These are phyloP conservation scores for Pseudomyrmex dendroicus DNA, from an alignment of 1,140 invertebrate species.

Conservation along the genomic window DNA sequence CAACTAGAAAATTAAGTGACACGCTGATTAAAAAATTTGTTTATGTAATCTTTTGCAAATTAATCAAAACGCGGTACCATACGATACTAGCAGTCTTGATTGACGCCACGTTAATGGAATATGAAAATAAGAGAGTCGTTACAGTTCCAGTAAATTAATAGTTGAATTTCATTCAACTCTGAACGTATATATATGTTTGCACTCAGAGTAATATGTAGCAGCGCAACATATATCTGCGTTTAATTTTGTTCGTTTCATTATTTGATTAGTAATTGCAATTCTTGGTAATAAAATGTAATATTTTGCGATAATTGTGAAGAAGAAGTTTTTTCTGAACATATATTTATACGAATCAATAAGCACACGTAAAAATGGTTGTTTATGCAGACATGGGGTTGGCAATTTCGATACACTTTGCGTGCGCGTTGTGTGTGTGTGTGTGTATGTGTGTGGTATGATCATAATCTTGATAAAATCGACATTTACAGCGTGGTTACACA, in stretches of 20 bases:
- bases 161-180: slow-evolving; percentile 11
- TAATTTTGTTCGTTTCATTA: slow-evolving; percentile 4
- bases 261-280: slow-evolving; percentile 27
- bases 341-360: background rate
- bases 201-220: too few species aligned
- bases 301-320: slow-evolving; percentile 46
- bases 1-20: background rate
- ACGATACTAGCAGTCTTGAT: background rate
- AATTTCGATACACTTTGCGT: slow-evolving; percentile 10
- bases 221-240: background rate
- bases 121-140: background rate
- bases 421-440: too few species aligned
- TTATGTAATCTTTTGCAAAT: background rate
- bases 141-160: background rate
- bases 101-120: background rate
- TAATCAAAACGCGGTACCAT: background rate
- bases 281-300: background rate
- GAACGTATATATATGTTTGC: too few species aligned
- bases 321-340: background rate
- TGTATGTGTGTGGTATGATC: background rate
- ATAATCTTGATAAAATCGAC: slow-evolving; percentile 6
- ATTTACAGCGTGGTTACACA: slow-evolving; percentile 5
- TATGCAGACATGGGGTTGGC: background rate
- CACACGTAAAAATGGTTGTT: background rate
- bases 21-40: slow-evolving; percentile 10